Conservation (phyloP, 2,888 invertebrate genomes). For the Mesochorus sp. region DNA sequence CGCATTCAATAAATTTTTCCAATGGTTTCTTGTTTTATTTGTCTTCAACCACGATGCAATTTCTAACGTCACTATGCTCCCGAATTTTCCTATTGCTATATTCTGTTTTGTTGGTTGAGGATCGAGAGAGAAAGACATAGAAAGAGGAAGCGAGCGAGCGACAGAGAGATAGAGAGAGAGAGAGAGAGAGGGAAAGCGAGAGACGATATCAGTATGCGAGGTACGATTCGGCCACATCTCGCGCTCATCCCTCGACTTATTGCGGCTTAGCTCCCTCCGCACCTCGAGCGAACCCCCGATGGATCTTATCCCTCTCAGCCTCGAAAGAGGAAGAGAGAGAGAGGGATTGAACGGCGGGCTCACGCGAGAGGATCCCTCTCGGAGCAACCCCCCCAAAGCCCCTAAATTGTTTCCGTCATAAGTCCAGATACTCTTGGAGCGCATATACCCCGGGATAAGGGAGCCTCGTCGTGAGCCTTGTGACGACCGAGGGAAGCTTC, state of each 20-base stretch:
- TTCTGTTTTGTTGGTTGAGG: slow-evolving; percentile 6
- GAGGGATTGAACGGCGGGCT: slow-evolving; percentile 17
- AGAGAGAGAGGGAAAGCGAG: slow-evolving; percentile 9
- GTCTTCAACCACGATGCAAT: neutral
- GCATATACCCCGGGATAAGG: slow-evolving; percentile 79
- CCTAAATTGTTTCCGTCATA: slow-evolving; percentile 82
- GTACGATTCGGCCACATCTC: slow-evolving; percentile 82
- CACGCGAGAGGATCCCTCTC: slow-evolving; percentile 36
- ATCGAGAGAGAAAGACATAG: slow-evolving; percentile 10
- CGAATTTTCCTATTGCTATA: slow-evolving; percentile 23
- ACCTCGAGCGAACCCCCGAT: slow-evolving; percentile 60
- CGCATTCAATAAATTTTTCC: slow-evolving; percentile 22
- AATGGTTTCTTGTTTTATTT: neutral
- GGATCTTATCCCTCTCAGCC: slow-evolving; percentile 56
- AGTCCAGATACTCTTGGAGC: slow-evolving; percentile 80
- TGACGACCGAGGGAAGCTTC: slow-evolving; percentile 47
- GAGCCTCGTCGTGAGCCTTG: slow-evolving; percentile 67
- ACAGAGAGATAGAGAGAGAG: neutral
- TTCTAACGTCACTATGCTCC: neutral
- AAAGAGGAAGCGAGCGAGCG: neutral
- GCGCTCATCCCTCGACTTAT: slow-evolving; percentile 82
- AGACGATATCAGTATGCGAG: slow-evolving; percentile 81
- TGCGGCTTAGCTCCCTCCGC: slow-evolving; percentile 79
- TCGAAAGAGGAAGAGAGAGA: slow-evolving; percentile 23
- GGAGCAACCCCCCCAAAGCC: slow-evolving; percentile 74